A percentile compares a stretch with the other conserved stretches of the same genome.
phyloP scores from a whole-genome alignment of 2,113 vertebrate species.

The Gnathonemus longibarbis region DNA sequence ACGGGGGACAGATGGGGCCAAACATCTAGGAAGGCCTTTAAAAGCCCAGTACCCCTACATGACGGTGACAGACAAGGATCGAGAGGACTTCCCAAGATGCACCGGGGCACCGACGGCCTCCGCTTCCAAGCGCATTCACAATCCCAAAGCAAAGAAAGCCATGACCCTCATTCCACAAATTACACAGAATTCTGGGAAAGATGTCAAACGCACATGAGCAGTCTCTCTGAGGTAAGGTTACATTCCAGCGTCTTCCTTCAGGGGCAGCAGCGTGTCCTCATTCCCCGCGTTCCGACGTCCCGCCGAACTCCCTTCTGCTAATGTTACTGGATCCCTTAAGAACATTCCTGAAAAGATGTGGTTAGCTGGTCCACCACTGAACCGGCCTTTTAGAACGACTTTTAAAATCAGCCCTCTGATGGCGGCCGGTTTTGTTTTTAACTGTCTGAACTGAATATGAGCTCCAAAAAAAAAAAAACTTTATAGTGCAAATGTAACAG shows the following conservation, averaged over 20 bases:
- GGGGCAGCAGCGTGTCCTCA: neutral
- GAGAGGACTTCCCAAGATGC: neutral
- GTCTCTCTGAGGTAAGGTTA: slow-evolving; percentile 12
- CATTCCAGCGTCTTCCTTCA: neutral
- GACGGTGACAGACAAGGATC: neutral
- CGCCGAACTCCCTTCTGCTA: neutral
- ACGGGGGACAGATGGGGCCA: neutral
- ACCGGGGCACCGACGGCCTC: neutral
- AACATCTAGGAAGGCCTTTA: neutral
- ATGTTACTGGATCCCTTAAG: neutral
- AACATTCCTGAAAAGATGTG: neutral
- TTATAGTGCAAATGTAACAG: neutral
- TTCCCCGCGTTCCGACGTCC: neutral
- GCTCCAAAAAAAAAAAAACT: neutral
- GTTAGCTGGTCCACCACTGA: neutral
- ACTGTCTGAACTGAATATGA: neutral
- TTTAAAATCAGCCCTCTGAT: neutral
- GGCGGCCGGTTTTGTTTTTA: neutral
- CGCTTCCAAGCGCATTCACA: neutral
- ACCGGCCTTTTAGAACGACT: neutral
- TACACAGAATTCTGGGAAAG: slow-evolving; percentile 8
- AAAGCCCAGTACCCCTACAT: neutral
- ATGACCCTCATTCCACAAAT: neutral
- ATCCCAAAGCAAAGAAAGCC: neutral
- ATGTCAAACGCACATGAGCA: neutral